Conservation (phyloP, 1,140 invertebrate species). For the Stegodyphus mimosarum region DNA sequence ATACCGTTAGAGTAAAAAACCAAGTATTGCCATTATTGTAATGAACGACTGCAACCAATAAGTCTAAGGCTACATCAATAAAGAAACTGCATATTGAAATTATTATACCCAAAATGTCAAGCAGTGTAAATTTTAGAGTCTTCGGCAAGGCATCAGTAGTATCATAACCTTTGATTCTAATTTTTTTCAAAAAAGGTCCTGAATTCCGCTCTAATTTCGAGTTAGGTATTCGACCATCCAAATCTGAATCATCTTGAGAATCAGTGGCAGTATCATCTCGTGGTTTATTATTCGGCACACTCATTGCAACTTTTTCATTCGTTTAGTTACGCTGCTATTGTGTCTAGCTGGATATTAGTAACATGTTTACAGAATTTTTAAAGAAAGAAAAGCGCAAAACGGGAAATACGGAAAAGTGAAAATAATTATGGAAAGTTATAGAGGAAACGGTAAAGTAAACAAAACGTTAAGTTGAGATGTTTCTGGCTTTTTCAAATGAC, state of each 20-base stretch:
- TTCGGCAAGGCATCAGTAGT: conserved; percentile 52
- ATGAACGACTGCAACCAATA: conserved; percentile 62
- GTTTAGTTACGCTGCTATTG: too few species aligned
- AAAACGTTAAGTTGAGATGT: too few species aligned
- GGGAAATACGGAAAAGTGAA: too few species aligned
- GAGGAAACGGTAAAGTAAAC: too few species aligned
- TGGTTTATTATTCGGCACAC: neutral
- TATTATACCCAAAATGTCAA: conserved; percentile 62
- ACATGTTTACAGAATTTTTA: too few species aligned
- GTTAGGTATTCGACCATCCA: conserved; percentile 34
- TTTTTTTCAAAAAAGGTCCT: conserved; percentile 51
- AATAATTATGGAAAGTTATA: too few species aligned
- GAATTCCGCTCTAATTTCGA: conserved; percentile 33
- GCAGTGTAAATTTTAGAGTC: conserved; percentile 59
- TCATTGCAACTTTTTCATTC: neutral
- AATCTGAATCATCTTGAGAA: conserved; percentile 55
- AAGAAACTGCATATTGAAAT: conserved; percentile 62
- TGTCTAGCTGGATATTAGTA: too few species aligned
- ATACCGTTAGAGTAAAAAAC: conserved; percentile 65
- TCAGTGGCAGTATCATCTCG: conserved; percentile 47
- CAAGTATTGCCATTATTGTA: conserved; percentile 62
- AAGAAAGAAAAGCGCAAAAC: too few species aligned
- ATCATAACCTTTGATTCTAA: conserved; percentile 58
- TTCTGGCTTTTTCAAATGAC: too few species aligned
- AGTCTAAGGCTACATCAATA: conserved; percentile 64